These are phyloP conservation scores for Agapornis canus DNA, from an alignment of 2,797 vertebrate genomes.

Conservation along the genomic window DNA sequence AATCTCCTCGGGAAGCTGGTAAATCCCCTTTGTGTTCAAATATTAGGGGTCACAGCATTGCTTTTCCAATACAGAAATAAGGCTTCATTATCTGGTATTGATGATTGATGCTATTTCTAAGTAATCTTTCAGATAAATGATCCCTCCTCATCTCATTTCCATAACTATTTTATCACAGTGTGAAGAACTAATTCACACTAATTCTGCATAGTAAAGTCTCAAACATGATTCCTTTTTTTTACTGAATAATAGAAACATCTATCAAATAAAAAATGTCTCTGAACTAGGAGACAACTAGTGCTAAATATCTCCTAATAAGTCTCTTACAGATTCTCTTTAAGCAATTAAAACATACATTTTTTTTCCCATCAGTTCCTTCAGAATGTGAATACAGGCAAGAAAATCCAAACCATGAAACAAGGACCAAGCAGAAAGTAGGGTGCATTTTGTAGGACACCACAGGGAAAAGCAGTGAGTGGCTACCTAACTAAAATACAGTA, in stretches of 20 bases:
- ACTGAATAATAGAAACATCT: neutral
- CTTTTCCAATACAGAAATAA: neutral
- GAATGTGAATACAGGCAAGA: neutral
- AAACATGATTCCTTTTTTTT: neutral
- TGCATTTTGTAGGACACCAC: neutral
- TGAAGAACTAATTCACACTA: conserved; percentile 35
- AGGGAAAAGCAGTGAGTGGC: neutral
- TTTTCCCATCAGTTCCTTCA: neutral
- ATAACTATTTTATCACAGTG: conserved; percentile 1
- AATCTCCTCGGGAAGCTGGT: neutral
- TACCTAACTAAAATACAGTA: neutral
- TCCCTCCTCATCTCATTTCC: conserved; percentile 12
- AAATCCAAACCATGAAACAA: neutral
- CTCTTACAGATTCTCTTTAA: neutral
- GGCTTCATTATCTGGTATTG: neutral
- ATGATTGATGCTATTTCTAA: neutral
- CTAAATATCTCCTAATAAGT: neutral
- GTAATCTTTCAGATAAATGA: neutral
- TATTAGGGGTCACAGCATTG: neutral
- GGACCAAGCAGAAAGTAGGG: neutral
- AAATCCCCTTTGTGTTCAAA: neutral
- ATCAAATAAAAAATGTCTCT: neutral
- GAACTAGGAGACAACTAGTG: neutral
- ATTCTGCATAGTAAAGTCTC: neutral
- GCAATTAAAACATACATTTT: neutral